phyloP scores from a whole-genome alignment of 2,888 invertebrate genomes.

The Abrostola tripartita region DNA sequence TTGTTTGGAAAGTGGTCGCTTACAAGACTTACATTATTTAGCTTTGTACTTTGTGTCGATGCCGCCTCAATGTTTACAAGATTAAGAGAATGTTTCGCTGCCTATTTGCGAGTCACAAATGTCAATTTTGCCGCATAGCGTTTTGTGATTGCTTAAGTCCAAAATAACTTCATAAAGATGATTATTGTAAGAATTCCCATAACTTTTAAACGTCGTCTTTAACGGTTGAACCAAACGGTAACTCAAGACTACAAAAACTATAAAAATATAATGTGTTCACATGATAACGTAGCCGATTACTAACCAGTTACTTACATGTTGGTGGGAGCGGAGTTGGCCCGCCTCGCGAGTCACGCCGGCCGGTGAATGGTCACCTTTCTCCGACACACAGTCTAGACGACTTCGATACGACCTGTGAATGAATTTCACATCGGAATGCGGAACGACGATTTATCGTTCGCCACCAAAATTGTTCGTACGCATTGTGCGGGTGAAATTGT shows the following conservation, averaged over 20 bases:
- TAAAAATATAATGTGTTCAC: slow-evolving; percentile 42
- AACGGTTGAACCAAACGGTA: slow-evolving; percentile 44
- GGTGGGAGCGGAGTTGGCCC: slow-evolving; percentile 71
- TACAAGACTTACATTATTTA: slow-evolving; percentile 60
- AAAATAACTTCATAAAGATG: slow-evolving; percentile 11
- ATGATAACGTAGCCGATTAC: slow-evolving; percentile 53
- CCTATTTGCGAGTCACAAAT: slow-evolving; percentile 19
- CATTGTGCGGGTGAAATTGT: slow-evolving; percentile 75
- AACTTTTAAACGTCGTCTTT: slow-evolving; percentile 30
- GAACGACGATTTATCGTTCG: slow-evolving; percentile 80
- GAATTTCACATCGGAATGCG: slow-evolving; percentile 86
- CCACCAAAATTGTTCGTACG: slow-evolving; percentile 73
- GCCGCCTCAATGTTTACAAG: slow-evolving; percentile 52
- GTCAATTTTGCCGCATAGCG: slow-evolving; percentile 7
- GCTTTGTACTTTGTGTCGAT: slow-evolving; percentile 64
- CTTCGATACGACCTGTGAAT: slow-evolving; percentile 83
- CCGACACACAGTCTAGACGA: slow-evolving; percentile 87
- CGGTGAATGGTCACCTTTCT: slow-evolving; percentile 88
- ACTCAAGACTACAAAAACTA: slow-evolving; percentile 22
- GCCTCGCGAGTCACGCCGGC: slow-evolving; percentile 68
- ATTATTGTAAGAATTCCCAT: slow-evolving; percentile 21
- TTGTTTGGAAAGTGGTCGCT: slow-evolving; percentile 83
- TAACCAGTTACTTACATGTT: slow-evolving; percentile 76
- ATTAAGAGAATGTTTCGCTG: slow-evolving; percentile 28
- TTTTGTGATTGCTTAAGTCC: slow-evolving; percentile 19